Evolutionary conservation across 2,113 vertebrate species (phyloP).

Genomic region (Poicephalus gulielmi): DNA sequence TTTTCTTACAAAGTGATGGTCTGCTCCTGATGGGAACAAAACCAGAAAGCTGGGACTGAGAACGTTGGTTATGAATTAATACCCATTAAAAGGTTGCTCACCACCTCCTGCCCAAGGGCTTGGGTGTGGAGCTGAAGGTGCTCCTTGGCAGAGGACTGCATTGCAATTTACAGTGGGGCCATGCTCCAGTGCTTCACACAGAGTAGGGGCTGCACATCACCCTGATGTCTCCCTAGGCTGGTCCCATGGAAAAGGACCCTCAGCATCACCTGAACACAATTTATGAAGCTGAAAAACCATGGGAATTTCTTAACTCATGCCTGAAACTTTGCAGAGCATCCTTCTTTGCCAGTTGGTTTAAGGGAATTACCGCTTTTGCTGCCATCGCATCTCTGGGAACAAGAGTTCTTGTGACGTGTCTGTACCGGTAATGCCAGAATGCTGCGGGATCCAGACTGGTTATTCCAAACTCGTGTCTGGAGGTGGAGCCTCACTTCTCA

Average conservation of each 20-base stretch:
- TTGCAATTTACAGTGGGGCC: not conserved
- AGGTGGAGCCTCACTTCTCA: not conserved
- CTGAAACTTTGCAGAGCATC: rapidly evolving
- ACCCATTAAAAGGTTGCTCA: not conserved
- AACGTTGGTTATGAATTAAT: not conserved
- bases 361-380: not conserved
- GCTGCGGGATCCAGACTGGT: not conserved
- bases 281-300: rapidly evolving
- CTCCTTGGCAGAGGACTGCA: not conserved
- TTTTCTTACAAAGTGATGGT: not conserved
- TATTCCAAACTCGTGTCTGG: not conserved
- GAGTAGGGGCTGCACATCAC: not conserved
- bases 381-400: not conserved
- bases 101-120: not conserved
- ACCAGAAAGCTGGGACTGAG: not conserved
- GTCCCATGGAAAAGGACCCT: rapidly evolving
- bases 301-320: not conserved
- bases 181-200: rapidly evolving
- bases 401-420: not conserved
- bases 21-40: not conserved
- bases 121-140: not conserved
- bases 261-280: not conserved
- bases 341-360: not conserved
- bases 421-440: not conserved
- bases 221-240: not conserved